Evolutionary conservation across 2,888 invertebrate species (phyloP).

Genomic region (Rotaria sp.): DNA sequence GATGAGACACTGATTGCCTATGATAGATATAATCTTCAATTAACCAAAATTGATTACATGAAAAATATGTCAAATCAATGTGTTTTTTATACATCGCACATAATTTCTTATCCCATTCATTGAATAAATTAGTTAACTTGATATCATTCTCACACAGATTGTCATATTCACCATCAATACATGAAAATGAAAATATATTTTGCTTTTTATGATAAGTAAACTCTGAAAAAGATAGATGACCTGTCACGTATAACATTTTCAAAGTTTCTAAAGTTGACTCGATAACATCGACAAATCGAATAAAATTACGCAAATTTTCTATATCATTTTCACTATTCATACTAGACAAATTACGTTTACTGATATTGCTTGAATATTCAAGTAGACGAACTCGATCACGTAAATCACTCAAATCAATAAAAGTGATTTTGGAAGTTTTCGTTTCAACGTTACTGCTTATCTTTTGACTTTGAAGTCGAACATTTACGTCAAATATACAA

Average conservation of each 20-base stretch:
- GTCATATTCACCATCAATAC: background rate
- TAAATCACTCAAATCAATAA: background rate
- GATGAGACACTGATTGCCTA: background rate
- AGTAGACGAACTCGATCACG: background rate
- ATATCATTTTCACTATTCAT: background rate
- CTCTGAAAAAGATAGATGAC: background rate
- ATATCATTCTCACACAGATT: background rate
- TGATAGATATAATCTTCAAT: background rate
- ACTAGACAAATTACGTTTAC: background rate
- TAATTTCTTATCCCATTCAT: background rate
- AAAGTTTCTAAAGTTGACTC: background rate
- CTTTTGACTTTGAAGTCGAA: background rate
- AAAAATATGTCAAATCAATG: background rate
- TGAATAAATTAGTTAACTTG: background rate
- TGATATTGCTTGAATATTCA: background rate
- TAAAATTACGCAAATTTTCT: background rate
- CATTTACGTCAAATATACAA: background rate
- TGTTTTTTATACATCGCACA: background rate
- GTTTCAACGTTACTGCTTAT: too few relatives aligned
- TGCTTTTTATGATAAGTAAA: background rate
- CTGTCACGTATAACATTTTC: background rate
- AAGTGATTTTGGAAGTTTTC: too few relatives aligned
- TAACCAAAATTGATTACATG: background rate
- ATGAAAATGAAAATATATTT: too few relatives aligned
- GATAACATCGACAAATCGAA: background rate